A percentile compares a stretch with the other conserved stretches of the same genome.
phyloP scores from a whole-genome alignment of 2,888 invertebrate genomes.

The Mesorhabditis sp. region DNA sequence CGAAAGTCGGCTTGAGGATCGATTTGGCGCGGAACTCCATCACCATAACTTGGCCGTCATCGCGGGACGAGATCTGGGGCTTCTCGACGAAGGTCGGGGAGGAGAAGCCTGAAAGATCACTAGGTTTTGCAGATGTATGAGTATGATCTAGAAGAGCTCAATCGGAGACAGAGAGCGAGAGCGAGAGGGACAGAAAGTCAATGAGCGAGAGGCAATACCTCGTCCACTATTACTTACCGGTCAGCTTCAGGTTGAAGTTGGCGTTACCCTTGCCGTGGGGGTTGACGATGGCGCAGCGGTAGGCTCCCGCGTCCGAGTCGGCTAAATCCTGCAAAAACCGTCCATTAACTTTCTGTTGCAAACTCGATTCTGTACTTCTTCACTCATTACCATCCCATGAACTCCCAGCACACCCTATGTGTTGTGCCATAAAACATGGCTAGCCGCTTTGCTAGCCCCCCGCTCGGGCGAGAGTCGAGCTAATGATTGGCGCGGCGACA shows the following conservation, averaged over 20 bases:
- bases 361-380: no score
- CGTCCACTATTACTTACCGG: constrained; percentile 30
- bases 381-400: no score
- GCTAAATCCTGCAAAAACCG: constrained; percentile 52
- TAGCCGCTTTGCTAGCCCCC: no score
- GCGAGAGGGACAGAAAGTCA: no score
- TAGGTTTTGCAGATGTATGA: not conserved
- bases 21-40: constrained; percentile 89
- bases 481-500: no score
- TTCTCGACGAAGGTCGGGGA: constrained; percentile 90
- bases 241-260: constrained; percentile 59
- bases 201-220: not conserved
- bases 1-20: constrained; percentile 88
- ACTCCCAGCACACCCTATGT: no score
- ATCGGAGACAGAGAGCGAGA: no score
- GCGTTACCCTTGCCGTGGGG: constrained; percentile 59
- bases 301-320: constrained; percentile 58
- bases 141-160: no score
- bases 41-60: constrained; percentile 90
- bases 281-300: constrained; percentile 58
- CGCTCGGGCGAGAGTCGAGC: no score
- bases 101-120: constrained; percentile 47
- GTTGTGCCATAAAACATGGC: no score
- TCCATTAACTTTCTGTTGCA: constrained; percentile 5
- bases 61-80: constrained; percentile 97